Evolutionary conservation across 1,140 invertebrate species (phyloP).

Genomic region (Drosophila oshimai): DNA sequence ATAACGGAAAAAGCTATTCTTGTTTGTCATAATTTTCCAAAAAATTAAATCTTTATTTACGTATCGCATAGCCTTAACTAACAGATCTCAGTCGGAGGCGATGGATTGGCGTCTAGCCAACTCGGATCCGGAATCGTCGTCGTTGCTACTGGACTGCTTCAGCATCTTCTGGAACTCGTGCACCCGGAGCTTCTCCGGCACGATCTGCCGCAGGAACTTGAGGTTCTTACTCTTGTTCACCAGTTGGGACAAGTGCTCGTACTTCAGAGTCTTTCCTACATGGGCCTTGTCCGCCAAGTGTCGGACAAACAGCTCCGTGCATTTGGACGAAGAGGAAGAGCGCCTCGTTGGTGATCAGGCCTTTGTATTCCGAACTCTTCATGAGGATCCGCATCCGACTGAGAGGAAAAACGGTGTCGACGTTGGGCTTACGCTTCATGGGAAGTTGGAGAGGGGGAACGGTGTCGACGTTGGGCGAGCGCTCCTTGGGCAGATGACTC

Average conservation of each 20-base stretch:
- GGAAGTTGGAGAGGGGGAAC: too few relatives aligned
- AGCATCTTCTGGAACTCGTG: conserved; percentile 76
- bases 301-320: conserved; percentile 74
- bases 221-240: conserved; percentile 70
- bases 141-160: conserved; percentile 38
- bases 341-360: conserved; percentile 71
- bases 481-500: background rate
- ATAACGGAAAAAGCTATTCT: too few relatives aligned
- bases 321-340: conserved; percentile 73
- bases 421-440: too few relatives aligned
- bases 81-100: too few relatives aligned
- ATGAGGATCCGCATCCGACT: conserved; percentile 76
- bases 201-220: conserved; percentile 74
- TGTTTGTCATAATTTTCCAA: too few relatives aligned
- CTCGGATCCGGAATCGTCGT: conserved; percentile 42
- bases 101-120: too few relatives aligned
- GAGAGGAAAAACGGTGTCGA: conserved; percentile 63
- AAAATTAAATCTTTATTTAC: too few relatives aligned
- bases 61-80: too few relatives aligned
- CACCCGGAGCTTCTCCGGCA: conserved; percentile 78
- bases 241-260: conserved; percentile 68
- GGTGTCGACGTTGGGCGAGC: too few relatives aligned
- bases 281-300: conserved; percentile 67
- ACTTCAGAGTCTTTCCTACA: conserved; percentile 53
- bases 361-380: conserved; percentile 81